Evolutionary conservation across 1,140 invertebrate species (phyloP).

Genomic region (Thaumatotibia leucotreta): DNA sequence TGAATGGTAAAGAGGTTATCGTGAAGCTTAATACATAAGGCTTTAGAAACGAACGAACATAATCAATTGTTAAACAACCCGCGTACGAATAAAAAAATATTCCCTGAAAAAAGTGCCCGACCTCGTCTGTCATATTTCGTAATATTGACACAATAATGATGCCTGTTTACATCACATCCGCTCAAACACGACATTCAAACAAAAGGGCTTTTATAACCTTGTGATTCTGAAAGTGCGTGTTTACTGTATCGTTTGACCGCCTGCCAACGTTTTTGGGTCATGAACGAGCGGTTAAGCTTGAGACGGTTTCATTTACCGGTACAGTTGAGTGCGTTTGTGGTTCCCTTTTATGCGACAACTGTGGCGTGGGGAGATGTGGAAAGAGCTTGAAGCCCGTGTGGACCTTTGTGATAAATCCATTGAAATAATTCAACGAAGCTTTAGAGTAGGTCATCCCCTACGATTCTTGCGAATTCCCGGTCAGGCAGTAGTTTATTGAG

Average conservation of each 20-base stretch:
- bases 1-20: too few species aligned
- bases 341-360: background rate
- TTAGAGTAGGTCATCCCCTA: too few species aligned
- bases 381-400: too few species aligned
- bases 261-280: slow-evolving; percentile 51
- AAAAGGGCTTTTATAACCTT: background rate
- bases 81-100: too few species aligned
- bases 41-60: too few species aligned
- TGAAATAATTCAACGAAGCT: too few species aligned
- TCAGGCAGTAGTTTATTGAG: too few species aligned
- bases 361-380: background rate
- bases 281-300: slow-evolving; percentile 25
- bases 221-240: background rate
- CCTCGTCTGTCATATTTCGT: background rate
- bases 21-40: too few species aligned
- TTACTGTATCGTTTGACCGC: slow-evolving; percentile 30
- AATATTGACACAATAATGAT: background rate
- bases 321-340: slow-evolving; percentile 30
- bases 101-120: background rate
- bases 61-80: too few species aligned
- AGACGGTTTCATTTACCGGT: slow-evolving; percentile 6
- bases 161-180: background rate
- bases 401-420: too few species aligned
- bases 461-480: too few species aligned
- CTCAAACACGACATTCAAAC: background rate